Conservation (phyloP, 2,797 vertebrate species). For the Sphenodon punctatus region DNA sequence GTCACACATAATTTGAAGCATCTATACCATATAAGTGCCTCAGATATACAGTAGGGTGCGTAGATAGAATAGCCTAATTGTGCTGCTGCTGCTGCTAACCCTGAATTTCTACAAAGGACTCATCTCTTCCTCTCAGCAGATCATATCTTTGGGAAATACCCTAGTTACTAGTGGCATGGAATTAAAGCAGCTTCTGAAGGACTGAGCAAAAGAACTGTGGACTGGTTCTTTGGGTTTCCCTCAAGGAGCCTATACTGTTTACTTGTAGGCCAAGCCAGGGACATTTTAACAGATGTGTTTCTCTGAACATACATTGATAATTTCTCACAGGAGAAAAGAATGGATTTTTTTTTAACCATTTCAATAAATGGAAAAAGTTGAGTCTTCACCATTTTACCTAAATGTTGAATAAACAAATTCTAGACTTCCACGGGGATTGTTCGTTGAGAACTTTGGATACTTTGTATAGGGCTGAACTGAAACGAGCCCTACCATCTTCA, state of each 20-base stretch:
- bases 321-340: neutral
- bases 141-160: constrained; percentile 22
- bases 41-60: constrained; percentile 55
- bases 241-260: constrained; percentile 1
- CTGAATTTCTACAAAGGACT: constrained; percentile 33
- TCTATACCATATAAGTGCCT: constrained; percentile 67
- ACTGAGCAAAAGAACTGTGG: neutral
- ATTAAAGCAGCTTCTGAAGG: constrained; percentile 39
- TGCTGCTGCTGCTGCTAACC: constrained; percentile 42
- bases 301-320: neutral
- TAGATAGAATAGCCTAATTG: constrained; percentile 61
- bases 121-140: neutral
- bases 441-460: no score
- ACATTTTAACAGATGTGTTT: neutral
- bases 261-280: neutral
- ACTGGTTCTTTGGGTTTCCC: constrained; percentile 2
- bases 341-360: neutral
- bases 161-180: constrained; percentile 29
- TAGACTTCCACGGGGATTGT: no score
- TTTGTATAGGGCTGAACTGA: no score
- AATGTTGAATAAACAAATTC: no score
- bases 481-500: no score
- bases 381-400: no score
- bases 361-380: no score
- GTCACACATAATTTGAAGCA: constrained; percentile 73